Conservation (phyloP, 1,140 invertebrate species). For the Pogonus chalceus region DNA sequence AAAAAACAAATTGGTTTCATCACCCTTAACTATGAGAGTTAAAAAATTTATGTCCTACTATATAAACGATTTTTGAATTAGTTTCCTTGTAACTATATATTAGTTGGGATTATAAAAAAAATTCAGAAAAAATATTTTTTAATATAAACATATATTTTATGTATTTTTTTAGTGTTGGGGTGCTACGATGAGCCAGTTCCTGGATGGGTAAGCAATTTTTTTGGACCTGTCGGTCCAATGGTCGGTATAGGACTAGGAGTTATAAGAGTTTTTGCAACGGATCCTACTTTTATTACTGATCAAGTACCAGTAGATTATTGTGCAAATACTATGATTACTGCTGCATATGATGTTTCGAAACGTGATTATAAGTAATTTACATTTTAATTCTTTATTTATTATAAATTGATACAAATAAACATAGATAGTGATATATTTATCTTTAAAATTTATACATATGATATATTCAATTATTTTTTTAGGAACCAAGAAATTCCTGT, state of each 20-base stretch:
- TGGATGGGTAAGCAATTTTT: conserved; percentile 82
- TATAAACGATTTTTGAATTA: conserved; percentile 54
- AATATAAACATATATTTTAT: conserved; percentile 8
- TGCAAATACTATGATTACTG: conserved; percentile 64
- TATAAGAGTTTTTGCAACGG: conserved; percentile 55
- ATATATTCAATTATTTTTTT: conserved; percentile 19
- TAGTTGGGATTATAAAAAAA: no score
- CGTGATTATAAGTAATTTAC: not conserved
- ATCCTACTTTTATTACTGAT: conserved; percentile 49
- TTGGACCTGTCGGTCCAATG: conserved; percentile 70
- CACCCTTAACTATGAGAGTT: not conserved
- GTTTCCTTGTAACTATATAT: conserved; percentile 30
- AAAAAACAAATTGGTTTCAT: not conserved
- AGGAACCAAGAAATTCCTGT: conserved; percentile 40
- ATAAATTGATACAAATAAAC: not conserved
- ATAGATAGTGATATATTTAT: not conserved
- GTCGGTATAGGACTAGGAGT: conserved; percentile 61
- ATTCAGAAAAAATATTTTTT: not conserved
- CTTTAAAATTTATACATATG: conserved; percentile 11
- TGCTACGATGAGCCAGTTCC: conserved; percentile 39
- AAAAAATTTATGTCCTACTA: conserved; percentile 51
- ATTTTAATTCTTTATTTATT: not conserved
- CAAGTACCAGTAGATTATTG: conserved; percentile 66
- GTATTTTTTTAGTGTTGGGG: conserved; percentile 31
- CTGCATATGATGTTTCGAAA: conserved; percentile 44